Evolutionary conservation across 2,113 vertebrate species (phyloP), one percentile per base, ranked within the genome.

Genomic region (Scartelaos histophorus): DNA sequence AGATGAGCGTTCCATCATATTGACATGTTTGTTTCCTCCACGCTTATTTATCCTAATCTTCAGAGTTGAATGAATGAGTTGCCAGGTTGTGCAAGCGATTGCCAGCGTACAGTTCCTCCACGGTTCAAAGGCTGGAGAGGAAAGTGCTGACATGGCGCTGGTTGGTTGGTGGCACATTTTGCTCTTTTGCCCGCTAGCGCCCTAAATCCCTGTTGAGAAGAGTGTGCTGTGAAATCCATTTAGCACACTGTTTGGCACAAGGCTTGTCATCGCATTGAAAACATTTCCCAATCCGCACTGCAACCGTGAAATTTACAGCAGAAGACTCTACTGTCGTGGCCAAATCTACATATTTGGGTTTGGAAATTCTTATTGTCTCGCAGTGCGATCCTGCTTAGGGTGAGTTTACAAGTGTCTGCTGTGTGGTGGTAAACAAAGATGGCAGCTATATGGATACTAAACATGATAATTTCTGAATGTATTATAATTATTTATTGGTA

Each of bases 161-260:
- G 82, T 70, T 76, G 81, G 51, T 29, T 61, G 58, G 82, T 70
- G 79, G 81, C 81, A 74, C 77, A 89, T 85, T 84, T 81, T 88
- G 81, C 82, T 82, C 76, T 66, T 71, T 79, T 87, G 76, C 82
- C 86, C 67, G 69, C 78, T 82, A 83, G 82, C 74, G 47, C 76
- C 69, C 82, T 82, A 85, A 89, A 91, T 87, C 89, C 84, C 88
- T 81, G 85, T 85, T 82, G 78, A 69, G 77, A 80, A 72, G 82
- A 86, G 81, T 80, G 56, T 69, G 73, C 84, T 80, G 87, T 92
- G 85, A 93, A 92, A 92, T 92, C 88, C 84, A 84, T 92, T 91
- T 91, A 87, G 35, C 60, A 87, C 78, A 81, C 79, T 87, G 75
- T 86, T 74, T 74, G 71, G 87, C 86, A 81, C 79, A 82, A 87